A percentile compares a stretch with the other conserved stretches of the same genome.
These are phyloP conservation scores for Bradysia coprophila DNA, from an alignment of 1,140 invertebrate species.

Conservation along the genomic window DNA sequence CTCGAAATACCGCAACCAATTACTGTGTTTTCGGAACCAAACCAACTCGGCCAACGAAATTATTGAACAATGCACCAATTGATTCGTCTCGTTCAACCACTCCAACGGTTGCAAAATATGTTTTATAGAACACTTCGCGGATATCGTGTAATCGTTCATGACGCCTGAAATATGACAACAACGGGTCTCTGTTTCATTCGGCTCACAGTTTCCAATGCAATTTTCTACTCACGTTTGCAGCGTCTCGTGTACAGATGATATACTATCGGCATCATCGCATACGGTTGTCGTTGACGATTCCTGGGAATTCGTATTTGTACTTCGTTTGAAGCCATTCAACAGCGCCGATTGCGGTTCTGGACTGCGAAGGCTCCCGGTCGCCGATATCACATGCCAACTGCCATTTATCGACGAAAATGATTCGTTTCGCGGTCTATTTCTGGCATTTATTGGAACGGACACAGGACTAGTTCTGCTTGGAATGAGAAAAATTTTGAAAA, in stretches of 20 bases:
- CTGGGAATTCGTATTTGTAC: slow-evolving; percentile 13
- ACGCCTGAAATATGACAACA: slow-evolving; percentile 19
- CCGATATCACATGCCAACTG: slow-evolving; percentile 50
- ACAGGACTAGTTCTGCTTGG: slow-evolving; percentile 39
- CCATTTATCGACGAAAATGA: slow-evolving; percentile 22
- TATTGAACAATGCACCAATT: no score
- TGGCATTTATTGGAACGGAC: slow-evolving; percentile 24
- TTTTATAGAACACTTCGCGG: slow-evolving; percentile 19
- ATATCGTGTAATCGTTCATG: slow-evolving; percentile 32
- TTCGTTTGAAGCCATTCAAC: slow-evolving; percentile 20
- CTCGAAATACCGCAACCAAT: no score
- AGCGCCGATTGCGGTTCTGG: slow-evolving; percentile 28
- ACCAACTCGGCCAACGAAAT: no score
- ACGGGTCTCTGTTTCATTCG: slow-evolving; percentile 9
- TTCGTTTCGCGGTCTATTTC: slow-evolving; percentile 33
- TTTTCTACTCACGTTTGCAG: slow-evolving; percentile 31
- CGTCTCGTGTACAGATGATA: slow-evolving; percentile 33
- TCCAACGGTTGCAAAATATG: slow-evolving; percentile 22
- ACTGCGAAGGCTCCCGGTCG: slow-evolving; percentile 40
- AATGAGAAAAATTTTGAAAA: slow-evolving; percentile 17
- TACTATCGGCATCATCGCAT: slow-evolving; percentile 27
- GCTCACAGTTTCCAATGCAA: slow-evolving; percentile 26
- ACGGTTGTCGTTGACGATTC: slow-evolving; percentile 22
- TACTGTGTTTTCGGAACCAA: no score
- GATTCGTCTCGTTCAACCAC: slow-evolving; percentile 24